A percentile compares a stretch with the other conserved stretches of the same genome.
Evolutionary conservation across 1,140 invertebrate species (phyloP).

Genomic region (Cheumatopsyche charites): DNA sequence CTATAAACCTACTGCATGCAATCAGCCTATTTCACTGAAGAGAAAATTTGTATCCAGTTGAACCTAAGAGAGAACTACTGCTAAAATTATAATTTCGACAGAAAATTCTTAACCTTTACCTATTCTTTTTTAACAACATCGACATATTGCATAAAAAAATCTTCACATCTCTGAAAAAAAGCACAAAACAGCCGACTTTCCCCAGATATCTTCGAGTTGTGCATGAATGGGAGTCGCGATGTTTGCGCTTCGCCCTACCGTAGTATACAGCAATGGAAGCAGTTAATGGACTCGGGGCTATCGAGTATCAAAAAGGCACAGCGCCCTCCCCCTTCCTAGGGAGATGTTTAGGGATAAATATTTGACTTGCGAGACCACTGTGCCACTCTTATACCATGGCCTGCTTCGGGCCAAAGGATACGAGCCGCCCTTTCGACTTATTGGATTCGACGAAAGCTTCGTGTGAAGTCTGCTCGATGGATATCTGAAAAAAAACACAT

Average conservation of each 20-base stretch:
- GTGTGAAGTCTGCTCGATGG: neutral
- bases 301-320: constrained; percentile 39
- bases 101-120: too few relatives aligned
- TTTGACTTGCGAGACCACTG: constrained; percentile 26
- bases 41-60: too few relatives aligned
- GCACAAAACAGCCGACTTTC: too few relatives aligned
- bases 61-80: too few relatives aligned
- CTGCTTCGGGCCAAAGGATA: neutral
- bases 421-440: neutral
- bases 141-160: too few relatives aligned
- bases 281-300: constrained; percentile 41
- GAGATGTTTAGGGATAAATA: constrained; percentile 33
- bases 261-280: neutral
- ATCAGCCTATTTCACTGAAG: too few relatives aligned
- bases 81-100: too few relatives aligned
- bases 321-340: constrained; percentile 25
- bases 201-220: neutral
- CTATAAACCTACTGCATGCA: too few relatives aligned
- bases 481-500: too few relatives aligned
- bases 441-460: neutral
- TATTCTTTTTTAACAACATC: too few relatives aligned
- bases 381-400: constrained; percentile 22
- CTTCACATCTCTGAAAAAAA: neutral
- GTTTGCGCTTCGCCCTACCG: constrained; percentile 34
- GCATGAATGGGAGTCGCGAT: constrained; percentile 4